Evolutionary conservation across 2,797 vertebrate species (phyloP).

Genomic region (Sebastes iracundus): DNA sequence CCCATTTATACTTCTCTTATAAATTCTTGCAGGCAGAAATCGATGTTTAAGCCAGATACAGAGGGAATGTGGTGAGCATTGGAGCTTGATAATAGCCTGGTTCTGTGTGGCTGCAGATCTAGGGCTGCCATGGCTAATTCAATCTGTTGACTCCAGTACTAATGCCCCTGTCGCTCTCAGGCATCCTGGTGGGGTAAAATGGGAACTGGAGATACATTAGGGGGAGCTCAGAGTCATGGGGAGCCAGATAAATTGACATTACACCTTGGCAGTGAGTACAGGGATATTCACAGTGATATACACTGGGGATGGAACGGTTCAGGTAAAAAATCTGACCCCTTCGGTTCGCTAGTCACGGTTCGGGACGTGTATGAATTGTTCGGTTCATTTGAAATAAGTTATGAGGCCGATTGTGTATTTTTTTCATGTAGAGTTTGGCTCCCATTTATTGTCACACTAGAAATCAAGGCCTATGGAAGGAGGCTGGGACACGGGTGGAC

Average conservation of each 20-base stretch:
- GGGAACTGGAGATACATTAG: not conserved
- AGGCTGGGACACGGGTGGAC: too few relatives aligned
- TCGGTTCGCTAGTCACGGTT: too few relatives aligned
- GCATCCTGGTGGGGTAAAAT: not conserved
- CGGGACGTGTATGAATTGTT: too few relatives aligned
- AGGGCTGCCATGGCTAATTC: slow-evolving; percentile 26
- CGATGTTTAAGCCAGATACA: slow-evolving; percentile 16
- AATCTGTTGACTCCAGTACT: slow-evolving; percentile 18
- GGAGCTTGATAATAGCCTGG: slow-evolving; percentile 38
- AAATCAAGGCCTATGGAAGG: too few relatives aligned
- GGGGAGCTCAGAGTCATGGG: not conserved
- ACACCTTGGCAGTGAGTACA: not conserved
- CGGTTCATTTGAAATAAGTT: too few relatives aligned
- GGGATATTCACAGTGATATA: not conserved
- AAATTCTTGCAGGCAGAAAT: slow-evolving; percentile 40
- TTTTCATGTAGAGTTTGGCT: too few relatives aligned
- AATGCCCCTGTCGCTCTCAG: slow-evolving; percentile 24
- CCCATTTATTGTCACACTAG: too few relatives aligned
- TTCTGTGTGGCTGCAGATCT: slow-evolving; percentile 49
- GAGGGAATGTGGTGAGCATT: slow-evolving; percentile 3
- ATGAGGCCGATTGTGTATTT: too few relatives aligned
- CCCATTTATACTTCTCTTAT: not conserved
- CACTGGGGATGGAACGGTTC: too few relatives aligned
- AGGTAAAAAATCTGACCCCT: too few relatives aligned
- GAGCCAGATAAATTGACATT: not conserved